Base-by-base conservation (phyloP, 2,113 vertebrate genomes). In the Ctenomys sociabilis region DNA sequence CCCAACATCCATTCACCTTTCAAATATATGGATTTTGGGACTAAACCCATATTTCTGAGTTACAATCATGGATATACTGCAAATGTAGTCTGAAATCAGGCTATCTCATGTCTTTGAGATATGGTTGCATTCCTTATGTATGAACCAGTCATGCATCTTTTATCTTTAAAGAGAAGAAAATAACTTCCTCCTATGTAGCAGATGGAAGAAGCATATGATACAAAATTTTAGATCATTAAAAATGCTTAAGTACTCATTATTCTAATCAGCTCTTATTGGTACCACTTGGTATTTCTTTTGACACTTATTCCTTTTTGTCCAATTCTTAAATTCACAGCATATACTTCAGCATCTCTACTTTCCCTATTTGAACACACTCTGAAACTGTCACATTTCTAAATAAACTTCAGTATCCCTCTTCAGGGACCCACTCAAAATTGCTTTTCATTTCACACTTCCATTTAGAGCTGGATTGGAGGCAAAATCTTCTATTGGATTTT, bases 401-500 rank as follows among this genome's bases (percentile, higher is more conserved):
- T 95, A 85, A 90, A 22, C 26, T 78, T 26, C 5, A 83, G 32
- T 77, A 37, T 87, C 86, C 10, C 63, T 91, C 68, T 64, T 61
- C 57, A 89, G 93, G 63, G 57, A 59, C 14, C 35, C 19, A n/a
- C 2, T 24, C 12, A 93, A 85, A 28, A 89, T 86, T 88, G 6
- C 43, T 28, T 96, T 87, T 9, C 7, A 91, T 89, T 85, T 92
- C 21, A 91, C 96, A 92, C 70, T 82, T 95, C 4, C 52, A 32
- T 52, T 85, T 77, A 59, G 17, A 87, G 37, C 68, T 91, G 8
- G 54, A 70, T 96, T 70, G n/a, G 30, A 77, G 96, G 37, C 94
- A 96, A 96, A 94, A 88, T 95, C 17, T 97, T 92, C 21, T 1
- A 5, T 40, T 82, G 91, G 82, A 90, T 96, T 98, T 57, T 95